Conservation (phyloP, 2,797 vertebrate species). For the Enteromius trimaculatus region DNA sequence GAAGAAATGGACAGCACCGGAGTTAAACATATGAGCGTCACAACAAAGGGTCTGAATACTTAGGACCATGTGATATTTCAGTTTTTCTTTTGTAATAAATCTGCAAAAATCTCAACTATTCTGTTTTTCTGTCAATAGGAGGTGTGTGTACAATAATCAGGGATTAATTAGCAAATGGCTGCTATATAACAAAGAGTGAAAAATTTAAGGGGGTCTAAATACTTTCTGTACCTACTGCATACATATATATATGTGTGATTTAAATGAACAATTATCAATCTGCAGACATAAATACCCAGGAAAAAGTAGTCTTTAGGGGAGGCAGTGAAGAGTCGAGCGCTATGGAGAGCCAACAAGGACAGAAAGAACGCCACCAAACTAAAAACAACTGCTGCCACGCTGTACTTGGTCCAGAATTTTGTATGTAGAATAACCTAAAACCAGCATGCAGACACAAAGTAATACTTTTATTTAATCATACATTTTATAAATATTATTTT, state of each 20-base stretch:
- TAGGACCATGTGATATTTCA: no score
- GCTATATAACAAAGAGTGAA: no score
- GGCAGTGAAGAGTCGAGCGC: conserved; percentile 65
- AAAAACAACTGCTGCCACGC: conserved; percentile 69
- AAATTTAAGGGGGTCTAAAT: no score
- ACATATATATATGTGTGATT: not conserved
- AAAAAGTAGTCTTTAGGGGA: conserved; percentile 82
- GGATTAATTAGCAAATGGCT: no score
- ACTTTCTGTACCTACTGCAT: no score
- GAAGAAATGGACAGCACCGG: no score
- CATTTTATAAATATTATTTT: not conserved
- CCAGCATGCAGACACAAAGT: conserved; percentile 12
- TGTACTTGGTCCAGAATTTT: conserved; percentile 84
- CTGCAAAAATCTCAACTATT: no score
- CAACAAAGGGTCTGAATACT: no score
- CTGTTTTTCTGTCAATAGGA: no score
- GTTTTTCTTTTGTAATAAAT: no score
- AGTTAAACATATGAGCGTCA: no score
- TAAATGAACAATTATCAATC: not conserved
- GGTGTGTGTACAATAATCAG: no score
- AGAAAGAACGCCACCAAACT: conserved; percentile 80
- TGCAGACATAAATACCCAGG: conserved; percentile 74
- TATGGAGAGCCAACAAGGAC: conserved; percentile 78
- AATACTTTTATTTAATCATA: not conserved
- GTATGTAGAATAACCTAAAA: conserved; percentile 81